Evolutionary conservation across 2,888 invertebrate genomes (phyloP).

Genomic region (Galeruca laticollis): DNA sequence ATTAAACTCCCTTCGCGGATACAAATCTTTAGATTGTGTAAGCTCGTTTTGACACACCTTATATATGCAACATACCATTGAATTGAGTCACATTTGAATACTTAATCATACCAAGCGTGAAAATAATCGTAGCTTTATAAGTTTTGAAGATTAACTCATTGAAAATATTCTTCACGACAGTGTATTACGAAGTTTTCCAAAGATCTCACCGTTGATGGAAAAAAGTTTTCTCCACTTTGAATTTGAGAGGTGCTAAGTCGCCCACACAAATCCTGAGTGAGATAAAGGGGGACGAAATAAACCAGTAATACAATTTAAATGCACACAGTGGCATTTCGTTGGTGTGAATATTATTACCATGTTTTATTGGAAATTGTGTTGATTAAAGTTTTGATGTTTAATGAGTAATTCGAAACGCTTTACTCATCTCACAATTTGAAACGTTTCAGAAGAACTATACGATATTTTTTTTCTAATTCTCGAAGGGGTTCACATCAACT

Average conservation of each 20-base stretch:
- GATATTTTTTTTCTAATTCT: too few relatives aligned
- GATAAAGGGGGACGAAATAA: slow-evolving; percentile 20
- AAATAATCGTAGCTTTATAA: background rate
- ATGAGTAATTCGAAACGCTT: too few relatives aligned
- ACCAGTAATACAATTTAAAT: slow-evolving; percentile 1
- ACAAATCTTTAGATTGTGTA: too few relatives aligned
- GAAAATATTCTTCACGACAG: slow-evolving; percentile 31
- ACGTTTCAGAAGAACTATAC: too few relatives aligned
- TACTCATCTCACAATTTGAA: too few relatives aligned
- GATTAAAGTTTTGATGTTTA: too few relatives aligned
- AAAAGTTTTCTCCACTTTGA: slow-evolving; percentile 37
- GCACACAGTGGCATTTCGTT: background rate
- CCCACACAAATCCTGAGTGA: slow-evolving; percentile 34
- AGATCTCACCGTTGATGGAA: slow-evolving; percentile 18
- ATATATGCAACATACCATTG: too few relatives aligned
- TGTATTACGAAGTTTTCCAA: slow-evolving; percentile 44
- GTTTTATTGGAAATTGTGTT: too few relatives aligned
- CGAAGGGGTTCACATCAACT: too few relatives aligned
- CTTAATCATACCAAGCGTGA: background rate
- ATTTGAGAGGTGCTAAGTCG: slow-evolving; percentile 37
- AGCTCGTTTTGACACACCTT: too few relatives aligned
- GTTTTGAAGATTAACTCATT: background rate
- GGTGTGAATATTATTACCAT: slow-evolving; percentile 2
- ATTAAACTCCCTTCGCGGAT: too few relatives aligned
- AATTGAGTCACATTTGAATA: background rate